Conservation (phyloP, 1,140 invertebrate genomes). For the Bicyclus anynana region DNA sequence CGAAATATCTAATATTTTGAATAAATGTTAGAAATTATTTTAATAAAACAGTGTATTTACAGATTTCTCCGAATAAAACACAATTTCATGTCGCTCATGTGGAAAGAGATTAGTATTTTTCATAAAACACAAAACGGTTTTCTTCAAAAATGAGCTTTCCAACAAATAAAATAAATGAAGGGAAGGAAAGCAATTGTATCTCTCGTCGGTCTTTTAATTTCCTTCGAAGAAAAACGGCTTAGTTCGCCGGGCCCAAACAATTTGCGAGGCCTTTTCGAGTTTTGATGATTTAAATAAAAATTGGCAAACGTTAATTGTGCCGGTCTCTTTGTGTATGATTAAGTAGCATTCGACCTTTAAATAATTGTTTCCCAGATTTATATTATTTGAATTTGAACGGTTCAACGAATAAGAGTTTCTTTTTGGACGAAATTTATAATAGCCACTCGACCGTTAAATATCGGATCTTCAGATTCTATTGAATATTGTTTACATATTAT, state of each 20-base stretch:
- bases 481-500: neutral
- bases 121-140: neutral
- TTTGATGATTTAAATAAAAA: slow-evolving; percentile 1
- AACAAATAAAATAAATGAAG: slow-evolving; percentile 2
- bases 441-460: neutral
- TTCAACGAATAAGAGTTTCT: neutral
- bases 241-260: neutral
- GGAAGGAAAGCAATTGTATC: slow-evolving; percentile 1
- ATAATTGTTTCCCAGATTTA: neutral
- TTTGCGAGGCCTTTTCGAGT: neutral
- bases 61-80: neutral
- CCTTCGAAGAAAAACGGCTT: neutral
- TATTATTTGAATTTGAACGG: neutral
- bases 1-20: no score
- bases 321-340: neutral
- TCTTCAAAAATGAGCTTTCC: neutral
- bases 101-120: neutral
- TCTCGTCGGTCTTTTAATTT: neutral
- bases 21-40: no score
- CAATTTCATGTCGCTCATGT: neutral
- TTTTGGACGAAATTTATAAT: neutral
- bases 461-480: neutral
- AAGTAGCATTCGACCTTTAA: neutral
- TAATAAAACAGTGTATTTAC: no score
- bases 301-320: neutral